Percentiles rank a stretch among this genome's conserved stretches.
These are phyloP conservation scores for Eupithecia dodoneata DNA, from an alignment of 2,888 invertebrate genomes.

Conservation along the genomic window DNA sequence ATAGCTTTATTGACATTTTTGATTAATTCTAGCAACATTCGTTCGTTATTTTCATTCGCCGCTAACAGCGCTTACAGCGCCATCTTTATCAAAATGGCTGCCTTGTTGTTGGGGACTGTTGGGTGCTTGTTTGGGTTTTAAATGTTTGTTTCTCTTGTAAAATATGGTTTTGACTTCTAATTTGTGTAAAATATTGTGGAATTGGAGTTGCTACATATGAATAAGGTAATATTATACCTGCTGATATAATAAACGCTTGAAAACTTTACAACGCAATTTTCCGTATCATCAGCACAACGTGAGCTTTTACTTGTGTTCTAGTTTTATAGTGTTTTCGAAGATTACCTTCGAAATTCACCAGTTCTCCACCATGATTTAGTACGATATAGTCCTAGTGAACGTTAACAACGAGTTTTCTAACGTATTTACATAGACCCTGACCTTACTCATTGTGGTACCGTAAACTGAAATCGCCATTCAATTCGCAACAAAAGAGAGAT, in stretches of 20 bases:
- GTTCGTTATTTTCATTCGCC: conserved; percentile 11
- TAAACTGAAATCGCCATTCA: conserved; percentile 28
- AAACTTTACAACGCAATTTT: conserved; percentile 48
- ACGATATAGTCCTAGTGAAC: conserved; percentile 5
- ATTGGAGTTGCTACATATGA: conserved; percentile 55
- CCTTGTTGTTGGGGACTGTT: conserved; percentile 82
- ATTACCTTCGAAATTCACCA: conserved; percentile 13
- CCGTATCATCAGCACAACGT: conserved; percentile 66
- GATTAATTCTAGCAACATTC: conserved; percentile 45
- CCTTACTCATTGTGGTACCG: conserved; percentile 54
- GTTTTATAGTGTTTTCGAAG: conserved; percentile 28
- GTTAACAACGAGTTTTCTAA: conserved; percentile 23
- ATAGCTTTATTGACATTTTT: conserved; percentile 22
- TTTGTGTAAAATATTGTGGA: conserved; percentile 56
- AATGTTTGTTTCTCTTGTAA: conserved; percentile 73
- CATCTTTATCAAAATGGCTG: conserved; percentile 78
- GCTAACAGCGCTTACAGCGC: conserved; percentile 58
- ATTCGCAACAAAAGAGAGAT: conserved; percentile 62
- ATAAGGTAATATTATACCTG: conserved; percentile 63
- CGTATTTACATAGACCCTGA: conserved; percentile 62
- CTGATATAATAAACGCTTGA: conserved; percentile 18
- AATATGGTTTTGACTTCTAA: conserved; percentile 64
- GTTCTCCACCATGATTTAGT: background rate
- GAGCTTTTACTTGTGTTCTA: conserved; percentile 58
- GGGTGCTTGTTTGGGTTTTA: conserved; percentile 79